phyloP scores from a whole-genome alignment of 2,797 vertebrate genomes.

The Pseudomugil tenellus region DNA sequence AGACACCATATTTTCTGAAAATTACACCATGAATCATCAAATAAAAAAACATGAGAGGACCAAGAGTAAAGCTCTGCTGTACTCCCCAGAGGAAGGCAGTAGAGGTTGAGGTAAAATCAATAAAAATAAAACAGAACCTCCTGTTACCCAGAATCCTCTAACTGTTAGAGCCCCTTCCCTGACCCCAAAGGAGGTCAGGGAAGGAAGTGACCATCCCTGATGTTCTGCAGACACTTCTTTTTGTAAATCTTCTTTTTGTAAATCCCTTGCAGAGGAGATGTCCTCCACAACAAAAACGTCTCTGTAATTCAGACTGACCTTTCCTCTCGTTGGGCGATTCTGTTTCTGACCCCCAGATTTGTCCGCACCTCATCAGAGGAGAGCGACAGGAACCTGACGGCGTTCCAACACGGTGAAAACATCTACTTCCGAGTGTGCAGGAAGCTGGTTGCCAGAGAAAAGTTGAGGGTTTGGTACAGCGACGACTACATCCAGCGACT shows the following conservation, averaged over 20 bases:
- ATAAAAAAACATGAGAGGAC: too few species aligned
- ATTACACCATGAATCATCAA: too few species aligned
- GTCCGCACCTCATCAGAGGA: slow-evolving; percentile 90
- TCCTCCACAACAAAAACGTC: background rate
- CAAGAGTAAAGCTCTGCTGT: background rate
- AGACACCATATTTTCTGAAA: too few species aligned
- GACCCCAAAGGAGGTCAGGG: background rate
- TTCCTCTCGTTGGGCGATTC: background rate
- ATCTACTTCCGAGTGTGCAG: slow-evolving; percentile 92
- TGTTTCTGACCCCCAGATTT: slow-evolving; percentile 82
- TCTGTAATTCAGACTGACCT: too few species aligned
- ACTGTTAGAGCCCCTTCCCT: background rate
- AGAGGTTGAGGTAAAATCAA: too few species aligned
- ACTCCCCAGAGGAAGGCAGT: background rate
- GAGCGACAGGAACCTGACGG: slow-evolving; percentile 90
- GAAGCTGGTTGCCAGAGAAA: slow-evolving; percentile 85
- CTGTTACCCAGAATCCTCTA: background rate
- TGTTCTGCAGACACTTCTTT: too few species aligned
- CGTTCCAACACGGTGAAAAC: slow-evolving; percentile 89
- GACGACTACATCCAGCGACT: slow-evolving; percentile 91
- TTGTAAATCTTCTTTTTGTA: background rate
- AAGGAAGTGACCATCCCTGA: background rate
- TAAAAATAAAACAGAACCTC: too few species aligned
- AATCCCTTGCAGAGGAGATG: background rate
- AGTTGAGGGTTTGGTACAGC: slow-evolving; percentile 94